Percentiles rank a stretch among this genome's conserved stretches.
phyloP scores from a whole-genome alignment of 2,113 vertebrate genomes.

The Bagarius yarrelli region DNA sequence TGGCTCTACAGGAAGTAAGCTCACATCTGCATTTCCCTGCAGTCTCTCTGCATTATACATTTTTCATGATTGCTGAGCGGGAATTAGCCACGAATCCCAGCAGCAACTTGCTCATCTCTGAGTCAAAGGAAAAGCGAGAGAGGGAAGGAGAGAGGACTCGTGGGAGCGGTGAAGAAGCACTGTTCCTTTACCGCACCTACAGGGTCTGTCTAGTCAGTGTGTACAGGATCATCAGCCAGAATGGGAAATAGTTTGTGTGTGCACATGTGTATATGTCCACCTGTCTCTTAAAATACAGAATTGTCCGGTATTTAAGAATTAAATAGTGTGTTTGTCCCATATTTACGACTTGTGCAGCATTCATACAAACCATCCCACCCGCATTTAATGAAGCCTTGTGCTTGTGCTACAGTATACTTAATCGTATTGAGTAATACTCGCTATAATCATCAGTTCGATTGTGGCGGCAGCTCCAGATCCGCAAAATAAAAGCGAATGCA shows the following conservation, averaged over 20 bases:
- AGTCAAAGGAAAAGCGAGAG: slow-evolving; percentile 46
- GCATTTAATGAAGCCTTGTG: no score
- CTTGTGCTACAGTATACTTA: no score
- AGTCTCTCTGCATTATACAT: slow-evolving; percentile 70
- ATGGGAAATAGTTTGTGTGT: slow-evolving; percentile 15
- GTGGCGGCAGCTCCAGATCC: no score
- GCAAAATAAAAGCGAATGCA: no score
- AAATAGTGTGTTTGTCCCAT: no score
- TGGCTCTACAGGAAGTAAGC: slow-evolving; percentile 62
- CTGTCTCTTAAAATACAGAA: no score
- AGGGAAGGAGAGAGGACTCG: slow-evolving; percentile 25
- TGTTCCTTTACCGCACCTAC: slow-evolving; percentile 20
- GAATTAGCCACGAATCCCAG: slow-evolving; percentile 71
- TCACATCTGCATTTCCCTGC: slow-evolving; percentile 72
- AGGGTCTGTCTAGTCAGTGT: not conserved
- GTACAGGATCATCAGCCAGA: not conserved
- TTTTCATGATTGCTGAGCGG: slow-evolving; percentile 75
- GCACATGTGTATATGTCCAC: not conserved
- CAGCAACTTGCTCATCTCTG: slow-evolving; percentile 69
- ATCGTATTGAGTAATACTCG: no score
- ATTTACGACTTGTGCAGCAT: no score
- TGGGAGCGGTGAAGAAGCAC: slow-evolving; percentile 2
- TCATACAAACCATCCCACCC: no score
- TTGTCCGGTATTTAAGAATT: no score
- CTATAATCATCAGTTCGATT: no score